Evolutionary conservation across 2,888 invertebrate genomes (phyloP).

Genomic region (Cenopis cana): DNA sequence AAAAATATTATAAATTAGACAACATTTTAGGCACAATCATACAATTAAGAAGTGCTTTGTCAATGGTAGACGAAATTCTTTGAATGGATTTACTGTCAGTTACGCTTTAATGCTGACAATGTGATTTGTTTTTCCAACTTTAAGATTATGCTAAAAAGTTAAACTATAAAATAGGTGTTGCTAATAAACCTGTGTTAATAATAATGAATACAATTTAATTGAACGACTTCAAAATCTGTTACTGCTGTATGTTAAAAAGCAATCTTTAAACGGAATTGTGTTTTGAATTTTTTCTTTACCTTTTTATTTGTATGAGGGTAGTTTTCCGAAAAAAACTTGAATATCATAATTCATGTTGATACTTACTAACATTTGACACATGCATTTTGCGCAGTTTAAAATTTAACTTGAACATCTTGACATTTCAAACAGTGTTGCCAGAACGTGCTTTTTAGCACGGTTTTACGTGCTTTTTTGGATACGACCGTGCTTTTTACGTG

Average conservation of each 20-base stretch:
- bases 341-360: neutral
- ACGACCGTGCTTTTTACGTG: too few relatives aligned
- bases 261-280: neutral
- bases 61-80: slow-evolving; percentile 6
- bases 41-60: neutral
- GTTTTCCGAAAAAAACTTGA: neutral
- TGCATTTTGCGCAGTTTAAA: slow-evolving; percentile 3
- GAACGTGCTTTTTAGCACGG: too few relatives aligned
- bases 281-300: neutral
- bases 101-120: neutral
- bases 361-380: neutral
- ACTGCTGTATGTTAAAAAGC: neutral
- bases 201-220: neutral
- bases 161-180: neutral
- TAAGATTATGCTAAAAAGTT: neutral
- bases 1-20: neutral
- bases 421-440: too few relatives aligned
- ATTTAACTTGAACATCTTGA: neutral
- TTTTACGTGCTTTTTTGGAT: too few relatives aligned
- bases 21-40: neutral
- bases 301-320: slow-evolving; percentile 5
- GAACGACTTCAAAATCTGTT: neutral
- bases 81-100: slow-evolving; percentile 1
- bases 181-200: neutral
- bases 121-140: neutral